Percentiles rank a stretch among this genome's conserved stretches.
These are phyloP conservation scores for Acanthurus tractus DNA, from an alignment of 2,797 vertebrate species.

Conservation along the genomic window DNA sequence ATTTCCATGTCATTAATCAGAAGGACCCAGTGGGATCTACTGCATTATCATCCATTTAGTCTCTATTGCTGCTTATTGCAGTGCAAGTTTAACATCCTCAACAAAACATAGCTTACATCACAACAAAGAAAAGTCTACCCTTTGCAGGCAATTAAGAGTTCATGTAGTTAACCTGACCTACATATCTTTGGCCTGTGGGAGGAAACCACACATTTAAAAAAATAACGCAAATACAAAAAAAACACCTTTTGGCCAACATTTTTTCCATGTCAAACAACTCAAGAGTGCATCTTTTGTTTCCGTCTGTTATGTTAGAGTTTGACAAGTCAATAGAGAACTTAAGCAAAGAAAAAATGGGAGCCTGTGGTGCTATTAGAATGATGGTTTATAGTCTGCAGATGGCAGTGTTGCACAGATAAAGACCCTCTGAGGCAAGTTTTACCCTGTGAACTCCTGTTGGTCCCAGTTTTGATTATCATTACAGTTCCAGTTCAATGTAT, in stretches of 20 bases:
- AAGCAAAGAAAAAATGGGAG: slow-evolving; percentile 7
- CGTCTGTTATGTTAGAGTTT: slow-evolving; percentile 47
- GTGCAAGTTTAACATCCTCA: neutral
- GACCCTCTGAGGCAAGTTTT: neutral
- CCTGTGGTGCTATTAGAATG: slow-evolving; percentile 23
- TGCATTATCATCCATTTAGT: neutral
- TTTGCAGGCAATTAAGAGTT: slow-evolving; percentile 55
- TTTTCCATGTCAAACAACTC: slow-evolving; percentile 62
- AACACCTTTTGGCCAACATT: slow-evolving; percentile 58
- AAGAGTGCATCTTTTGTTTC: slow-evolving; percentile 55
- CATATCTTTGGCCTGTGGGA: slow-evolving; percentile 57
- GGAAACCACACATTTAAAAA: slow-evolving; percentile 57
- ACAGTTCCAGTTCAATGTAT: slow-evolving; percentile 20
- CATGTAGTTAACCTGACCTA: slow-evolving; percentile 52
- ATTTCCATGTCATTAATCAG: neutral
- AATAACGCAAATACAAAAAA: slow-evolving; percentile 67
- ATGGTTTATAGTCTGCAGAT: slow-evolving; percentile 60
- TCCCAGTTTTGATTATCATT: slow-evolving; percentile 25
- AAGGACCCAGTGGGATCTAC: neutral
- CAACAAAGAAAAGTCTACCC: slow-evolving; percentile 46
- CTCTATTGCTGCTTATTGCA: slow-evolving; percentile 3
- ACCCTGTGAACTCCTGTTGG: neutral
- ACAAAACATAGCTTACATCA: slow-evolving; percentile 19
- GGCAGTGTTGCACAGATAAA: slow-evolving; percentile 71
- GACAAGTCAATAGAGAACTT: slow-evolving; percentile 31